These are phyloP conservation scores for Drosophila mercatorum DNA, from an alignment of 2,888 invertebrate genomes.

Conservation along the genomic window DNA sequence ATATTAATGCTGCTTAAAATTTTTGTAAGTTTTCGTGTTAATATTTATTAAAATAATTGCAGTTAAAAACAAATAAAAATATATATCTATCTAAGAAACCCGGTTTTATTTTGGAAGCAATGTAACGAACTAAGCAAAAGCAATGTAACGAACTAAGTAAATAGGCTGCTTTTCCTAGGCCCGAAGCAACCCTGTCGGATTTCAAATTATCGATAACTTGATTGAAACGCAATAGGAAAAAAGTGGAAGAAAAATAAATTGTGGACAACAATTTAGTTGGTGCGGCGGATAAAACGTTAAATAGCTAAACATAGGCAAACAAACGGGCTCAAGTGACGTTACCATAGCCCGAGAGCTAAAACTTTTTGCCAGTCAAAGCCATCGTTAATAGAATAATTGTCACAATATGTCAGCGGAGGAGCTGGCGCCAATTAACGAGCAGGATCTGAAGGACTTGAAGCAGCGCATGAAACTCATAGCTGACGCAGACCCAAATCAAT, in stretches of 20 bases:
- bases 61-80: constrained; percentile 56
- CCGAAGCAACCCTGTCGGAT: constrained; percentile 29
- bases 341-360: background rate
- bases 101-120: background rate
- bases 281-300: constrained; percentile 12
- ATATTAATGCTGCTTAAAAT: constrained; percentile 32
- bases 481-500: constrained; percentile 90
- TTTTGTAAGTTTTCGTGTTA: constrained; percentile 64
- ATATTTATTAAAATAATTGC: constrained; percentile 54
- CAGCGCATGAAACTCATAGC: constrained; percentile 90
- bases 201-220: constrained; percentile 41
- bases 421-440: constrained; percentile 86
- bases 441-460: constrained; percentile 88
- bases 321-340: background rate
- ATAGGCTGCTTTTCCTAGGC: background rate
- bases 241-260: constrained; percentile 51
- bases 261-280: constrained; percentile 24
- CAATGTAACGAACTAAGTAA: background rate
- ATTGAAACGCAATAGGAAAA: constrained; percentile 54
- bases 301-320: constrained; percentile 1
- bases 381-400: constrained; percentile 25
- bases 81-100: constrained; percentile 25
- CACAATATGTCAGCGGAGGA: constrained; percentile 83
- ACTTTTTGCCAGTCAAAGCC: background rate
- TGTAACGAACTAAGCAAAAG: background rate